Conservation (phyloP, 2,797 vertebrate species). For the Accipiter superciliosus region DNA sequence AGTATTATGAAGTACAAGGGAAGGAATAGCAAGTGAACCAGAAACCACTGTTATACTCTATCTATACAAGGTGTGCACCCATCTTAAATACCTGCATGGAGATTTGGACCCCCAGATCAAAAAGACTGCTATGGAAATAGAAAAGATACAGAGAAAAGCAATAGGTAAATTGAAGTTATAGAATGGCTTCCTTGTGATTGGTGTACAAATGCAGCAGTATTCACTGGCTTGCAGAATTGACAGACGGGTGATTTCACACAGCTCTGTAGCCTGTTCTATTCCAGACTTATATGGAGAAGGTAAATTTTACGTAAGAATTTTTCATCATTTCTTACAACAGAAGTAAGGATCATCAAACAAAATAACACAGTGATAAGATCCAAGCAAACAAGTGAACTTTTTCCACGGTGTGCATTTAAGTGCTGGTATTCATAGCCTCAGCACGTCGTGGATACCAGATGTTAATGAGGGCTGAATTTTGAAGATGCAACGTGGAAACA, state of each 20-base stretch:
- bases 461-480: background rate
- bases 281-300: background rate
- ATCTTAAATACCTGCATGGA: background rate
- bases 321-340: background rate
- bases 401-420: background rate
- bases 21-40: background rate
- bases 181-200: background rate
- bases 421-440: background rate
- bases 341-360: background rate
- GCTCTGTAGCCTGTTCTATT: background rate
- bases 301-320: background rate
- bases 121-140: background rate
- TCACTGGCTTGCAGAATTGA: background rate
- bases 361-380: background rate
- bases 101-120: background rate
- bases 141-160: background rate
- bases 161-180: background rate
- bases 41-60: background rate
- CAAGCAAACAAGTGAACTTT: background rate
- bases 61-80: background rate
- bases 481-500: background rate
- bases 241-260: background rate
- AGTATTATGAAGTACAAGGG: background rate
- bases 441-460: background rate
- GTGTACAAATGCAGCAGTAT: background rate